phyloP scores from a whole-genome alignment of 2,888 invertebrate genomes.

The Tryphoninae sp. region DNA sequence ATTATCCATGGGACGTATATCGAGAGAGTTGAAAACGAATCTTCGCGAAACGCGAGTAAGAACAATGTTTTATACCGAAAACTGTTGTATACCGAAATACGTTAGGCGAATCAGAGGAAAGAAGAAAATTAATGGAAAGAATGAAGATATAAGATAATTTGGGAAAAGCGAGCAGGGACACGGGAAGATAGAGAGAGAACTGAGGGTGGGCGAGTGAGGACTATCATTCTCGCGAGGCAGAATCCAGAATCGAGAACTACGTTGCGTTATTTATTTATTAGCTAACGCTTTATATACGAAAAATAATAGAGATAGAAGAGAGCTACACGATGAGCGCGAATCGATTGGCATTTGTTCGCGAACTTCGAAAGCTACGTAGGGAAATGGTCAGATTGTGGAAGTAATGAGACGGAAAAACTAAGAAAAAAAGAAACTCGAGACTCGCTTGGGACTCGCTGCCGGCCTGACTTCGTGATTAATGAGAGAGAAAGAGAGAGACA shows the following conservation, averaged over 20 bases:
- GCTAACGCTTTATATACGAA: slow-evolving; percentile 62
- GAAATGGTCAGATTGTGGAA: slow-evolving; percentile 15
- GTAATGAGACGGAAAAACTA: slow-evolving; percentile 10
- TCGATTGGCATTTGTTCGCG: slow-evolving; percentile 32
- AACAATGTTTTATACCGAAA: slow-evolving; percentile 58
- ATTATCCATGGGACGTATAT: slow-evolving; percentile 1
- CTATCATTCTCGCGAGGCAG: slow-evolving; percentile 45
- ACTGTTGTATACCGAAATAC: slow-evolving; percentile 53
- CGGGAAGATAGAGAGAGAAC: slow-evolving; percentile 45
- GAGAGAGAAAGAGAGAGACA: neutral
- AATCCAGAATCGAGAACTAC: slow-evolving; percentile 68
- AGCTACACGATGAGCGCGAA: slow-evolving; percentile 2
- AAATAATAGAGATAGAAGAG: slow-evolving; percentile 44
- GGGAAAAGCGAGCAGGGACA: neutral
- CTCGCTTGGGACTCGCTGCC: slow-evolving; percentile 52
- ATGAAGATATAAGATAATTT: neutral
- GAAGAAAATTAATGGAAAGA: slow-evolving; percentile 9
- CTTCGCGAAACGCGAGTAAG: slow-evolving; percentile 42
- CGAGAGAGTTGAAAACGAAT: slow-evolving; percentile 19
- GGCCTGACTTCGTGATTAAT: slow-evolving; percentile 25
- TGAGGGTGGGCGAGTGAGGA: slow-evolving; percentile 45
- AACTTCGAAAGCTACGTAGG: slow-evolving; percentile 34
- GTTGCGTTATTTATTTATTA: slow-evolving; percentile 79
- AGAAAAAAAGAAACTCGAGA: slow-evolving; percentile 48
- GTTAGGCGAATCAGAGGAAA: slow-evolving; percentile 43